phyloP scores from a whole-genome alignment of 2,113 vertebrate genomes.

The Zosterops lateralis region DNA sequence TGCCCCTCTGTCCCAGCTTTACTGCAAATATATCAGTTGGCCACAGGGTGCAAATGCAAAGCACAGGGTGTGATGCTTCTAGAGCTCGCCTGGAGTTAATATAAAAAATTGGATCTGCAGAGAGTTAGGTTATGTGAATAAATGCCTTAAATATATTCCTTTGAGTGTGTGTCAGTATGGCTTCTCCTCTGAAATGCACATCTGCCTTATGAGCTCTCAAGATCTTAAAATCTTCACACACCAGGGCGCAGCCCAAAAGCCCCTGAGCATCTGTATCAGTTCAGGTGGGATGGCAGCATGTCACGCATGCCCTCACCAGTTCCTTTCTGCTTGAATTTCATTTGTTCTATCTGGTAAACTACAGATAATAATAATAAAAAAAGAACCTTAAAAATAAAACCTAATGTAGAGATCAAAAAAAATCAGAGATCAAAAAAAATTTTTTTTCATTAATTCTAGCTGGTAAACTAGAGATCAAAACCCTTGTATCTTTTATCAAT shows the following conservation, averaged over 20 bases:
- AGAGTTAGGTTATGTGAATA: not conserved
- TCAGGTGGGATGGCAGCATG: not conserved
- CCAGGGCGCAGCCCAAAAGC: not conserved
- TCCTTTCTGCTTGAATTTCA: not conserved
- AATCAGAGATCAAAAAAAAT: not conserved
- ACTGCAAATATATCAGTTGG: not conserved
- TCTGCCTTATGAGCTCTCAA: not conserved
- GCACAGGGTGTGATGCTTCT: not conserved
- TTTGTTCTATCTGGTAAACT: not conserved
- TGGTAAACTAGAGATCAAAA: slow-evolving; percentile 63
- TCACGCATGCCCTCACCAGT: not conserved
- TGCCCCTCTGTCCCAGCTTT: not conserved
- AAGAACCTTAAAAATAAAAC: not conserved
- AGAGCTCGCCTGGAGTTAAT: not conserved
- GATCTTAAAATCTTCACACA: not conserved
- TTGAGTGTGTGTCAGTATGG: not conserved
- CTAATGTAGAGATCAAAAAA: slow-evolving; percentile 51
- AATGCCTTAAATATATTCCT: not conserved
- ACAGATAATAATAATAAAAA: not conserved
- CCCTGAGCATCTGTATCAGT: not conserved
- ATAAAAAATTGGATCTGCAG: slow-evolving; percentile 11
- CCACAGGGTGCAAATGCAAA: not conserved
- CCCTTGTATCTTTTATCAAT: slow-evolving; percentile 52
- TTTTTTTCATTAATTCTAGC: slow-evolving; percentile 50
- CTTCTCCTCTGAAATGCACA: not conserved